These are phyloP conservation scores for Odontomyia ornata DNA, from an alignment of 2,888 invertebrate species.

Conservation along the genomic window DNA sequence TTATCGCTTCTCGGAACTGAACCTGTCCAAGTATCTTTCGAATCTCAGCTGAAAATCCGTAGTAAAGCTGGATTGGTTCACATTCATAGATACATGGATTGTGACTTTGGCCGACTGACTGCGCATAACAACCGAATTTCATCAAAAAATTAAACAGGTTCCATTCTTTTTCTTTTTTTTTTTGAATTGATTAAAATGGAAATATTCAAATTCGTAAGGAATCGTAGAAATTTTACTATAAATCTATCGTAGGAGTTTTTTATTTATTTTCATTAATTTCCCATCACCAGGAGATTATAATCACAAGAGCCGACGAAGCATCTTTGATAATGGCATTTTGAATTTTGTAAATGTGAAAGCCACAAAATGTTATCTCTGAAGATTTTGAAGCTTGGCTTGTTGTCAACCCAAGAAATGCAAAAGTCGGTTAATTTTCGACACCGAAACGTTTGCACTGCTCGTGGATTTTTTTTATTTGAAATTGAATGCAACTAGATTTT, in stretches of 20 bases:
- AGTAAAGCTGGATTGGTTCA: not conserved
- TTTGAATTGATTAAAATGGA: too few species aligned
- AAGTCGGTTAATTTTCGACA: too few species aligned
- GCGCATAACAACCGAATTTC: not conserved
- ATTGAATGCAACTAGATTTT: too few species aligned
- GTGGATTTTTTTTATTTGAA: too few species aligned
- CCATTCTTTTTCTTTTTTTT: too few species aligned
- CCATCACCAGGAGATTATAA: not conserved
- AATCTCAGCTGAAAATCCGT: too few species aligned
- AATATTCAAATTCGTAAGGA: not conserved
- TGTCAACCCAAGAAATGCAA: not conserved
- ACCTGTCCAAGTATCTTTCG: not conserved
- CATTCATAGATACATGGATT: not conserved
- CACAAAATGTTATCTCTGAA: too few species aligned
- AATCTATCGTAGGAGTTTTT: constrained; percentile 24
- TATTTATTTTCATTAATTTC: constrained; percentile 8
- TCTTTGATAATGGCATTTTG: not conserved
- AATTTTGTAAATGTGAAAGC: too few species aligned
- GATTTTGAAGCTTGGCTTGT: not conserved
- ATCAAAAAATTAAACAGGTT: not conserved
- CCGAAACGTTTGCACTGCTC: too few species aligned
- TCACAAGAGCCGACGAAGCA: not conserved
- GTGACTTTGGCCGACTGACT: not conserved
- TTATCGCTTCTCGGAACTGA: constrained; percentile 19
- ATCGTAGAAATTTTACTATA: constrained; percentile 24